Conservation (phyloP, 35 echinoderm and acorn worm genomes). For the Apostichopus parvimensis region DNA sequence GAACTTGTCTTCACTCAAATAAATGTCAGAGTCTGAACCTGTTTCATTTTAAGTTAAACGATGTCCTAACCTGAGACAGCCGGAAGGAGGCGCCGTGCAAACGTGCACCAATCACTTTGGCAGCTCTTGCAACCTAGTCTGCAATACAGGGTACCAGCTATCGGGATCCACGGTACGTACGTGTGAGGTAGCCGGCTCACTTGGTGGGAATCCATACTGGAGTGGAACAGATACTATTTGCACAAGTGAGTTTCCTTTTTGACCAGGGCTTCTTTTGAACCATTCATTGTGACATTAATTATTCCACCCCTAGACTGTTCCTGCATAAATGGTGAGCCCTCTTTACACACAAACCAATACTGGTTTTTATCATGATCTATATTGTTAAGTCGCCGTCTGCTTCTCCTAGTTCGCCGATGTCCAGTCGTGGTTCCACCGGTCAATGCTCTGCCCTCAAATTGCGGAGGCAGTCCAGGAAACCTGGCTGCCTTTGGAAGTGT, state of each 20-base stretch:
- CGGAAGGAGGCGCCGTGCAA: constrained; percentile 3
- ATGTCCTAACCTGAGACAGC: not conserved
- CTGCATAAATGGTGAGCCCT: not conserved
- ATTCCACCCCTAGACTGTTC: too few species aligned
- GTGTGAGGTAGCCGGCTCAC: constrained; percentile 8
- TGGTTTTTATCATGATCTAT: not conserved
- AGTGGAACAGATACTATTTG: constrained; percentile 42
- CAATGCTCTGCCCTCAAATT: constrained; percentile 30
- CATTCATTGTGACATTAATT: too few species aligned
- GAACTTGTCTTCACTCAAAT: too few species aligned
- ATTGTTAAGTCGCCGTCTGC: not conserved
- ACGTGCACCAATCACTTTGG: constrained; percentile 29
- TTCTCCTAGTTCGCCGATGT: constrained; percentile 22
- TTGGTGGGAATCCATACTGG: constrained; percentile 9
- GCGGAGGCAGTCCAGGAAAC: constrained; percentile 8
- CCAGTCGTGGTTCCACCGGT: constrained; percentile 29
- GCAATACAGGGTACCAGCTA: constrained; percentile 24
- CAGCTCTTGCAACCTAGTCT: constrained; percentile 5
- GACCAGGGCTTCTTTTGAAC: too few species aligned
- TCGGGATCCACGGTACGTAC: constrained; percentile 9
- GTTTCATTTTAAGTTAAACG: constrained; percentile 27
- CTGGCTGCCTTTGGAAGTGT: constrained; percentile 22
- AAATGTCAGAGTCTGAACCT: too few species aligned
- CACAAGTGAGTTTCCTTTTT: constrained; percentile 1
- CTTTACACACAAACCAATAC: not conserved